Conservation (phyloP, 2,888 invertebrate species). For the Mythimna loreyi region DNA sequence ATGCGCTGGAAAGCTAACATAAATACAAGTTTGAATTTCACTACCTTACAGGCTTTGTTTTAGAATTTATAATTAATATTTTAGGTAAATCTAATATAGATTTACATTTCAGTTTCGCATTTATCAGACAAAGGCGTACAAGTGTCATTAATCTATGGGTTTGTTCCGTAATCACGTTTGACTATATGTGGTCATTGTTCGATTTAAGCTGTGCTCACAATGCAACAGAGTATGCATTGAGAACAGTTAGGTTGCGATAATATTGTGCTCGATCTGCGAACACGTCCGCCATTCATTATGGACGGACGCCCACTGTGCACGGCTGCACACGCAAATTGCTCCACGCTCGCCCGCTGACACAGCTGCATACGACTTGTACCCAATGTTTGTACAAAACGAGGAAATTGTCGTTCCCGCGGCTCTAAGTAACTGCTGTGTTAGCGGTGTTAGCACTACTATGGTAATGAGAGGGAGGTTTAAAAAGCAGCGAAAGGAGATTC, state of each 20-base stretch:
- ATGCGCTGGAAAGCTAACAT: not conserved
- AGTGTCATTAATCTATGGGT: constrained; percentile 51
- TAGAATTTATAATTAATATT: constrained; percentile 12
- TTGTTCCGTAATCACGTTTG: constrained; percentile 54
- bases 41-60: constrained; percentile 3
- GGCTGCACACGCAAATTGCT: constrained; percentile 87
- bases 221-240: constrained; percentile 63
- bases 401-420: constrained; percentile 73
- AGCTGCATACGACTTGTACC: constrained; percentile 73
- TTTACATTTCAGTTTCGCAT: constrained; percentile 29
- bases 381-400: constrained; percentile 78
- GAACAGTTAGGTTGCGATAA: constrained; percentile 69
- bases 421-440: constrained; percentile 74
- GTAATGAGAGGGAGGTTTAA: constrained; percentile 67
- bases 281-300: constrained; percentile 83
- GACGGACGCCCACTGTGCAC: constrained; percentile 86
- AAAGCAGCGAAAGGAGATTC: constrained; percentile 56
- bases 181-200: constrained; percentile 68
- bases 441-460: constrained; percentile 70
- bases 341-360: constrained; percentile 82
- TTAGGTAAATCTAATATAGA: constrained; percentile 34
- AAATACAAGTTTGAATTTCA: constrained; percentile 16
- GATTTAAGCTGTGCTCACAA: constrained; percentile 72
- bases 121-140: constrained; percentile 35
- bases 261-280: constrained; percentile 78